Percentiles rank a stretch among this genome's conserved stretches.
These are phyloP conservation scores for Babylonia areolata DNA, from an alignment of 1,140 invertebrate species.

Conservation along the genomic window DNA sequence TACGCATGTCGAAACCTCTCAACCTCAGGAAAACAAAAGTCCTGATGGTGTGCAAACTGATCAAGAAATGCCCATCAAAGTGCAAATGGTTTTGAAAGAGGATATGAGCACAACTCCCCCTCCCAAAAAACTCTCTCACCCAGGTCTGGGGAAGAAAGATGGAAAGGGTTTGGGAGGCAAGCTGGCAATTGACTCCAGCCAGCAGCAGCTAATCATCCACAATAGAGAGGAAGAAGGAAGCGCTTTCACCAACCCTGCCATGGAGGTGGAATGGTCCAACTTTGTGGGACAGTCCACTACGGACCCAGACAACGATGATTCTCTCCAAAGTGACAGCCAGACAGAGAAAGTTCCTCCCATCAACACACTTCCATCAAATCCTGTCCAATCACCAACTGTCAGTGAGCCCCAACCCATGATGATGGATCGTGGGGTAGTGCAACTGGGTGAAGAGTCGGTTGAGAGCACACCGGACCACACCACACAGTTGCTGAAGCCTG, in stretches of 20 bases:
- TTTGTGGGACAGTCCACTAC: conserved; percentile 45
- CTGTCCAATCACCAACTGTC: not conserved
- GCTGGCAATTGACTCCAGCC: conserved; percentile 18
- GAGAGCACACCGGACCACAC: conserved; percentile 42
- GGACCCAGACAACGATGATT: not conserved
- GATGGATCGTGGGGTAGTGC: conserved; percentile 37
- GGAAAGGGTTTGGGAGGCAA: conserved; percentile 10
- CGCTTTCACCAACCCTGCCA: conserved; percentile 43
- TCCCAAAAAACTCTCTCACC: conserved; percentile 29
- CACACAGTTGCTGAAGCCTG: conserved; percentile 27
- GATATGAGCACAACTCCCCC: not conserved
- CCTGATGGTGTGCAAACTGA: not conserved
- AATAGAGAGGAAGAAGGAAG: conserved; percentile 11
- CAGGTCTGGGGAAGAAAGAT: conserved; percentile 21
- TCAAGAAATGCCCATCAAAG: not conserved
- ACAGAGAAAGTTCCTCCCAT: not conserved
- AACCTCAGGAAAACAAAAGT: not conserved
- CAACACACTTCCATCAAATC: not conserved
- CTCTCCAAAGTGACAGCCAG: not conserved
- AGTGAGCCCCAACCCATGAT: conserved; percentile 27
- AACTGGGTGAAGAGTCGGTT: conserved; percentile 14
- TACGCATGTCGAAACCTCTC: not conserved
- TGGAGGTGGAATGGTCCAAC: conserved; percentile 42
- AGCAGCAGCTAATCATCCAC: conserved; percentile 27
- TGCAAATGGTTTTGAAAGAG: not conserved